Evolutionary conservation across 1,140 invertebrate species (phyloP).

Genomic region (Leptinotarsa lineolata): DNA sequence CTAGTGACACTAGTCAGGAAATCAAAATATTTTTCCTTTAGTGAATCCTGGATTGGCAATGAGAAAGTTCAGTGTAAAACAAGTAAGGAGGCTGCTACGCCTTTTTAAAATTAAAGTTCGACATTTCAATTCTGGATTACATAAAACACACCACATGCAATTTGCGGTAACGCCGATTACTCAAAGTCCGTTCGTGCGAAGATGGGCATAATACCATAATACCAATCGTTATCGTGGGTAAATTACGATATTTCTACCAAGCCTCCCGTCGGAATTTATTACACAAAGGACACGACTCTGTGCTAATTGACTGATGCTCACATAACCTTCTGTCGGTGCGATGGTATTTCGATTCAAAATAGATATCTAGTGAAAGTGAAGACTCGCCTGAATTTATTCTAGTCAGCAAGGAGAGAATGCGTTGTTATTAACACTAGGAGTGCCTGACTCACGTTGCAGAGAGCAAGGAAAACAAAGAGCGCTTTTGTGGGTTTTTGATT

Average conservation of each 20-base stretch:
- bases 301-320: constrained; percentile 15
- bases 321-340: constrained; percentile 23
- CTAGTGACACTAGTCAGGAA: too few species aligned
- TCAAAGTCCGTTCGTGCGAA: neutral
- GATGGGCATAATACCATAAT: neutral
- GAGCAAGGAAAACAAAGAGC: neutral
- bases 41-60: too few species aligned
- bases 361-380: constrained; percentile 26
- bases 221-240: neutral
- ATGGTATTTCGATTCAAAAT: constrained; percentile 26
- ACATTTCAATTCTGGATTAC: neutral
- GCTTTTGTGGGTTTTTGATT: constrained; percentile 16
- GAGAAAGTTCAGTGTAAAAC: too few species aligned
- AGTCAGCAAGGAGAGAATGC: neutral
- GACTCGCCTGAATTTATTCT: constrained; percentile 4
- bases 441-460: constrained; percentile 24
- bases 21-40: too few species aligned
- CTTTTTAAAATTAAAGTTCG: too few species aligned
- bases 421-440: constrained; percentile 18
- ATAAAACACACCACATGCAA: neutral
- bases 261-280: constrained; percentile 1
- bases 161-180: neutral
- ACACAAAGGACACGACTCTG: constrained; percentile 13
- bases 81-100: too few species aligned
- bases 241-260: neutral